Evolutionary conservation across 2,113 vertebrate genomes (phyloP).

Genomic region (Conger conger): DNA sequence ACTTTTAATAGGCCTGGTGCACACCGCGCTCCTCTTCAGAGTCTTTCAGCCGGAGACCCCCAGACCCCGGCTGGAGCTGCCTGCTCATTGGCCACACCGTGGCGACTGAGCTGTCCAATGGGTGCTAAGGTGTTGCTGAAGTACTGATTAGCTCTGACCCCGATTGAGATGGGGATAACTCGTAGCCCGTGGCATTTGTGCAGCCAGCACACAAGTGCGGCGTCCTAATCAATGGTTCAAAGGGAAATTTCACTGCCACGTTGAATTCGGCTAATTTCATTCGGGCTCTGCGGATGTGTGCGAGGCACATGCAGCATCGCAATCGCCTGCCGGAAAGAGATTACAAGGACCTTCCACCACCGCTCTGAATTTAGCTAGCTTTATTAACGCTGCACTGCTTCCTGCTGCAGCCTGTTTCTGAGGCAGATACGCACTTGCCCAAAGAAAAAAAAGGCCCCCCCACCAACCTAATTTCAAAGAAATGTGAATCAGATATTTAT

Average conservation of each 20-base stretch:
- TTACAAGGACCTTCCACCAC: not conserved
- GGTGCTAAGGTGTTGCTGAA: too few species aligned
- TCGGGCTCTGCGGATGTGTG: not conserved
- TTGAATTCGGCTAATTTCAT: not conserved
- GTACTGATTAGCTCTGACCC: not conserved
- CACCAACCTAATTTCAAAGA: slow-evolving; percentile 59
- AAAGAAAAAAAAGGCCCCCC: slow-evolving; percentile 32
- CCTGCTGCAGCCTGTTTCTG: not conserved
- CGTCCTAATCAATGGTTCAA: not conserved
- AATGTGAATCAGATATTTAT: slow-evolving; percentile 63
- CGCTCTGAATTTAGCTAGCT: not conserved
- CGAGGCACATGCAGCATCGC: not conserved
- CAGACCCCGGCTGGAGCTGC: slow-evolving; percentile 22
- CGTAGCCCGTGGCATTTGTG: not conserved
- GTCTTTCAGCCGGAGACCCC: slow-evolving; percentile 17
- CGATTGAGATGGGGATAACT: not conserved
- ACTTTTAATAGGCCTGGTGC: slow-evolving; percentile 40
- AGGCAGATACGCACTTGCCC: not conserved
- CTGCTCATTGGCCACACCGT: not conserved
- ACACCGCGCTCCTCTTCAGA: not conserved
- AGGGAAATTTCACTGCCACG: not conserved
- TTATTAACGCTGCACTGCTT: not conserved
- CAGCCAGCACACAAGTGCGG: not conserved
- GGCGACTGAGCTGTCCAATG: not conserved
- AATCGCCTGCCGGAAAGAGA: not conserved